Percentiles rank a stretch among this genome's conserved stretches.
phyloP scores from a whole-genome alignment of 2,797 vertebrate genomes.

The Hippocampus kuda region DNA sequence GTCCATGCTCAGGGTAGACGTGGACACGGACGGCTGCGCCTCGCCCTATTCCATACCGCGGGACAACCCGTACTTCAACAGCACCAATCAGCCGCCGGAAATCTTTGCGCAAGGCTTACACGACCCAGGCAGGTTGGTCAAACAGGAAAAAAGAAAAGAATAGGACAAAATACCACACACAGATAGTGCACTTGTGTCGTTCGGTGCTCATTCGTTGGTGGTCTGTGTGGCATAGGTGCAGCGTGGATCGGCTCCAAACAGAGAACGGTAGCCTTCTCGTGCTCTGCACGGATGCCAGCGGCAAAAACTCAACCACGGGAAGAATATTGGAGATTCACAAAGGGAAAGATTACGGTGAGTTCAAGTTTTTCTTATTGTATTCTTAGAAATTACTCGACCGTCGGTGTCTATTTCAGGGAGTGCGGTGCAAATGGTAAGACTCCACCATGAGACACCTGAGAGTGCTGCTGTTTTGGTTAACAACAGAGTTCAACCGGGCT shows the following conservation, averaged over 20 bases:
- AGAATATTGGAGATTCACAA: conserved; percentile 91
- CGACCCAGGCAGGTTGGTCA: conserved; percentile 91
- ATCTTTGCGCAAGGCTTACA: conserved; percentile 96
- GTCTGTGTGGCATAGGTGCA: conserved; percentile 69
- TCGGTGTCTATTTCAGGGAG: too few relatives aligned
- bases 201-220: neutral
- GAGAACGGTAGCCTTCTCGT: conserved; percentile 88
- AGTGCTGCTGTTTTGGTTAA: too few relatives aligned
- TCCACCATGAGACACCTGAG: too few relatives aligned
- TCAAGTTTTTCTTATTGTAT: conserved; percentile 13
- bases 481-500: too few relatives aligned
- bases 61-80: conserved; percentile 96
- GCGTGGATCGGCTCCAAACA: conserved; percentile 80
- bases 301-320: conserved; percentile 83
- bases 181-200: neutral
- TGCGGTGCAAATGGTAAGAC: too few relatives aligned
- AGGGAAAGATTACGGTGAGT: conserved; percentile 95
- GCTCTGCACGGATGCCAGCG: conserved; percentile 88
- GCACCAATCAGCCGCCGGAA: conserved; percentile 97
- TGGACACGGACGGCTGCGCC: conserved; percentile 81
- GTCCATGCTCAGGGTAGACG: conserved; percentile 86
- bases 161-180: too few relatives aligned
- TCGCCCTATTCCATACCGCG: conserved; percentile 84
- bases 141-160: neutral
- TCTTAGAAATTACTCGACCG: neutral